These are phyloP conservation scores for Clarias macrocephalus DNA, from an alignment of 2,113 vertebrate species.

Conservation along the genomic window DNA sequence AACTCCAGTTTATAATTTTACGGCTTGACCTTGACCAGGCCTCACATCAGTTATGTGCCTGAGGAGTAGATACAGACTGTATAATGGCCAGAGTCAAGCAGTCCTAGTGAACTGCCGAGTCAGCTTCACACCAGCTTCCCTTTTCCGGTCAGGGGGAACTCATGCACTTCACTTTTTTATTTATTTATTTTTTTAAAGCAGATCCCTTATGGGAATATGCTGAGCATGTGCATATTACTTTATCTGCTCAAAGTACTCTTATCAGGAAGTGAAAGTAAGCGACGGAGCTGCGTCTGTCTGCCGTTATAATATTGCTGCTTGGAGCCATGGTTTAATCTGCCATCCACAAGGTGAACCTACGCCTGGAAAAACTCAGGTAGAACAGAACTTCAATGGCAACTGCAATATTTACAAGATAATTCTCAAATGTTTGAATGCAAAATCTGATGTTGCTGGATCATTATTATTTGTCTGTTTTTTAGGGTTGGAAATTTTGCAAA, in stretches of 20 bases:
- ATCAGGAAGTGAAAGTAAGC: slow-evolving; percentile 69
- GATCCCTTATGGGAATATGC: slow-evolving; percentile 31
- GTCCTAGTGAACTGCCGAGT: slow-evolving; percentile 55
- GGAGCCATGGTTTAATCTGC: slow-evolving; percentile 14
- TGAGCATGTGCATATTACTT: slow-evolving; percentile 20
- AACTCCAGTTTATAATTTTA: slow-evolving; percentile 63
- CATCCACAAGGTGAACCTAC: neutral
- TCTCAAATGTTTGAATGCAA: neutral
- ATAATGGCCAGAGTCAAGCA: slow-evolving; percentile 39
- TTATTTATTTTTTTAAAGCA: neutral
- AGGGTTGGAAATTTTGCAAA: neutral
- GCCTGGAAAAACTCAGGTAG: slow-evolving; percentile 40
- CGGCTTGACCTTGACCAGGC: slow-evolving; percentile 56
- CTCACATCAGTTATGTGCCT: slow-evolving; percentile 44
- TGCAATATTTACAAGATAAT: neutral
- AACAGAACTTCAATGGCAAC: neutral
- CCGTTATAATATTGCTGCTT: slow-evolving; percentile 8
- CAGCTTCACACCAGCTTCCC: slow-evolving; percentile 52
- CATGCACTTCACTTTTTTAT: slow-evolving; percentile 63
- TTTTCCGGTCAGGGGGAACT: slow-evolving; percentile 64
- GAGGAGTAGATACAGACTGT: slow-evolving; percentile 40
- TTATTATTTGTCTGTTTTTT: neutral
- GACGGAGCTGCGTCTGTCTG: slow-evolving; percentile 32
- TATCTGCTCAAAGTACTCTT: slow-evolving; percentile 51
- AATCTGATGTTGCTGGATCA: no score